Conservation (phyloP, 2,113 vertebrate species). For the Tyrannus savana region DNA sequence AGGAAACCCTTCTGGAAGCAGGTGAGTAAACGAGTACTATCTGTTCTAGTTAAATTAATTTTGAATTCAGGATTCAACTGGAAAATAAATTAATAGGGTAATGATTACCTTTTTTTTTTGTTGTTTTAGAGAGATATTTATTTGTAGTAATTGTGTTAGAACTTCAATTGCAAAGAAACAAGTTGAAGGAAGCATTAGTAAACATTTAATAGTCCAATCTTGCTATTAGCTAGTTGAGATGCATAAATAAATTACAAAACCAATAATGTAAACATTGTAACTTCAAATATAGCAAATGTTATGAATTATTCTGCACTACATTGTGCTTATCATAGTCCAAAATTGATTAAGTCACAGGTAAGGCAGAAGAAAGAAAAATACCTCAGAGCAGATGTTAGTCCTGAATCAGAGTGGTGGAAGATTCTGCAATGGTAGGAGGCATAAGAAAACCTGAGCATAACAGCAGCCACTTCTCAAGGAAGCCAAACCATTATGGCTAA, state of each 20-base stretch:
- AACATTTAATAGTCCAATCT: constrained; percentile 6
- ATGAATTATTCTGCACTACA: background rate
- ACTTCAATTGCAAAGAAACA: background rate
- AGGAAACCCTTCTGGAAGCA: background rate
- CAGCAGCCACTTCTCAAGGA: background rate
- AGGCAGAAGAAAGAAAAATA: background rate
- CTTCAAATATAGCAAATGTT: background rate
- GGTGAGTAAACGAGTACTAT: background rate
- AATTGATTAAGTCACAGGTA: background rate
- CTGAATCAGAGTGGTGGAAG: background rate
- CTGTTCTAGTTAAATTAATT: background rate
- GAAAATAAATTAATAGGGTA: background rate
- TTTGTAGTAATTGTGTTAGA: constrained; percentile 7
- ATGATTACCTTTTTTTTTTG: background rate
- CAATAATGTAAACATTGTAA: background rate
- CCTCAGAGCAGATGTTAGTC: background rate
- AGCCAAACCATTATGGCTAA: background rate
- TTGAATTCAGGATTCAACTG: background rate
- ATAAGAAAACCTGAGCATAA: background rate
- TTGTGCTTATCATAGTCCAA: background rate
- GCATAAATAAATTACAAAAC: background rate
- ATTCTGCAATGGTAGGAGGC: background rate
- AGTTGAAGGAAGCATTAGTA: background rate
- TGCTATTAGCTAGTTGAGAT: background rate
- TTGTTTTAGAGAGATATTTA: background rate